Conservation (phyloP, 1,140 invertebrate genomes). For the Watersipora subatra region DNA sequence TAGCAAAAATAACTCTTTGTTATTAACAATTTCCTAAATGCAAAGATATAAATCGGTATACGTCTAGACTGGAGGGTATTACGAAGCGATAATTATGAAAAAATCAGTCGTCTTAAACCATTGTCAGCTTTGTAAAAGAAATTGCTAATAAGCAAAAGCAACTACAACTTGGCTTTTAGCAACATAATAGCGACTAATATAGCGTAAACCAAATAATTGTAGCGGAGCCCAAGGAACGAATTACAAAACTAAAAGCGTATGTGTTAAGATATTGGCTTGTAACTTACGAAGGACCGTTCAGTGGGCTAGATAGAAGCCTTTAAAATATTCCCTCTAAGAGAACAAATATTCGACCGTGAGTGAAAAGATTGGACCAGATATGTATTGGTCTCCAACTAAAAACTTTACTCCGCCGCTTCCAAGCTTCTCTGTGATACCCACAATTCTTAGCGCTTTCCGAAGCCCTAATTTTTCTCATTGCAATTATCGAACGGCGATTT, state of each 20-base stretch:
- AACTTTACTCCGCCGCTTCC: not conserved
- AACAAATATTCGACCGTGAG: not conserved
- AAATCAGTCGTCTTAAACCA: too few species aligned
- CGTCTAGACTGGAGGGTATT: too few species aligned
- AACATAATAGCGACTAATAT: not conserved
- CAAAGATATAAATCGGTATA: too few species aligned
- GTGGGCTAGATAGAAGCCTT: not conserved
- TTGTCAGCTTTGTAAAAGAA: too few species aligned
- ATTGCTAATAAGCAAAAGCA: not conserved
- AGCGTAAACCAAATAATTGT: not conserved
- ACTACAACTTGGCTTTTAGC: not conserved
- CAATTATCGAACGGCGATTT: too few species aligned
- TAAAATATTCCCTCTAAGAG: not conserved
- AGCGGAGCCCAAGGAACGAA: not conserved
- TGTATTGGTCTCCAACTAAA: not conserved
- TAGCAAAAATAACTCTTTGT: too few species aligned
- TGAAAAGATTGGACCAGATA: not conserved
- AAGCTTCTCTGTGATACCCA: not conserved
- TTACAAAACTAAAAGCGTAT: not conserved
- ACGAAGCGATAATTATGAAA: too few species aligned
- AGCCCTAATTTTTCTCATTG: too few species aligned
- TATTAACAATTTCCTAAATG: too few species aligned
- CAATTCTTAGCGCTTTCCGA: not conserved
- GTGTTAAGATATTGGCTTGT: not conserved
- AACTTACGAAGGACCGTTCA: not conserved